Evolutionary conservation across 2,888 invertebrate genomes (phyloP).

Genomic region (Ypsolopha sequella): DNA sequence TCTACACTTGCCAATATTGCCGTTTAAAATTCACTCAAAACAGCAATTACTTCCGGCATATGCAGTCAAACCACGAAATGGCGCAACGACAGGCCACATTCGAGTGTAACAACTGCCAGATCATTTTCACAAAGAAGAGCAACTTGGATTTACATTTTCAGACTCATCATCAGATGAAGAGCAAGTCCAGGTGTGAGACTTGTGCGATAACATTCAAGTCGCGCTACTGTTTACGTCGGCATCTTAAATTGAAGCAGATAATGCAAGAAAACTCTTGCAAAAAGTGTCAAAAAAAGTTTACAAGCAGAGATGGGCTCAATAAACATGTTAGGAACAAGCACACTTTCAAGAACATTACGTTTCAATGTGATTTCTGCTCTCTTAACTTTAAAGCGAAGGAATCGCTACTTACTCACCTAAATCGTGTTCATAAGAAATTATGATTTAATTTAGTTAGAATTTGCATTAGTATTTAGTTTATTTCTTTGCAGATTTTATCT

Average conservation of each 20-base stretch:
- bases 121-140: constrained; percentile 45
- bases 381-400: constrained; percentile 52
- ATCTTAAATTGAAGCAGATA: constrained; percentile 48
- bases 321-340: constrained; percentile 55
- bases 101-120: constrained; percentile 53
- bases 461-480: too few species aligned
- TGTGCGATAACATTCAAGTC: constrained; percentile 60
- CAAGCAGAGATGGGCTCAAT: constrained; percentile 34
- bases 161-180: constrained; percentile 43
- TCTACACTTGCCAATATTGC: constrained; percentile 57
- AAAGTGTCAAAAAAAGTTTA: constrained; percentile 56
- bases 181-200: constrained; percentile 51
- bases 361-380: constrained; percentile 47
- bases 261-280: constrained; percentile 49
- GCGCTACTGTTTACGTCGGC: constrained; percentile 49
- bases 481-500: too few species aligned
- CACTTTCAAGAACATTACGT: constrained; percentile 42
- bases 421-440: constrained; percentile 52
- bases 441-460: constrained; percentile 22
- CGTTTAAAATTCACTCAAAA: constrained; percentile 54
- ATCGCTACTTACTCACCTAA: constrained; percentile 42
- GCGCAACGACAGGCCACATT: constrained; percentile 48
- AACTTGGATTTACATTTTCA: constrained; percentile 49
- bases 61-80: constrained; percentile 51
- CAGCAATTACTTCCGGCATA: constrained; percentile 57